phyloP scores from a whole-genome alignment of 1,140 invertebrate genomes.

The Heliconius melpomene region DNA sequence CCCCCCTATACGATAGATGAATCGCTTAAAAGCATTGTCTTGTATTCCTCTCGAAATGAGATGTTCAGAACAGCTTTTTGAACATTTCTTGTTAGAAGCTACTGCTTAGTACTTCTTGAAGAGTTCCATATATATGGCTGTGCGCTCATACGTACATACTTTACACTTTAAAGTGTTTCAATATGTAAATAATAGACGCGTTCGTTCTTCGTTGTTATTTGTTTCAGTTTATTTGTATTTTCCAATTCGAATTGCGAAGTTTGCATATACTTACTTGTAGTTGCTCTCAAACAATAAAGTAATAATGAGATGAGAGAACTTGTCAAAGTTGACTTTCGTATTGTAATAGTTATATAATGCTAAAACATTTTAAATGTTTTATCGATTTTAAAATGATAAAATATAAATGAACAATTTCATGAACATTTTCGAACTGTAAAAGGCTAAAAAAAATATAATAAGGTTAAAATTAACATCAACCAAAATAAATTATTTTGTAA shows the following conservation, averaged over 20 bases:
- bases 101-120: constrained; percentile 41
- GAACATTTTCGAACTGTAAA: no score
- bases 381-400: no score
- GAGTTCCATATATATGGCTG: constrained; percentile 24
- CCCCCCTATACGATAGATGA: constrained; percentile 48
- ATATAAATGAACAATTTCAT: no score
- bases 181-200: constrained; percentile 29
- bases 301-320: constrained; percentile 15
- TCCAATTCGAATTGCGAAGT: not conserved
- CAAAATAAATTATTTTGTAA: no score
- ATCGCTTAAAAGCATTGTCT: constrained; percentile 77
- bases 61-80: constrained; percentile 59
- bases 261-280: not conserved
- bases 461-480: no score
- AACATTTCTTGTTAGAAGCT: constrained; percentile 59
- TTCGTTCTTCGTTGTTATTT: constrained; percentile 18
- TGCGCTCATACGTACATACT: constrained; percentile 27
- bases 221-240: not conserved
- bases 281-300: constrained; percentile 1
- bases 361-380: no score
- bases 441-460: no score
- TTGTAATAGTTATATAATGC: not conserved
- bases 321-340: not conserved
- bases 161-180: constrained; percentile 25
- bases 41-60: constrained; percentile 67